Evolutionary conservation across 2,888 invertebrate species (phyloP), one percentile per base, ranked within the genome.

Genomic region (Drosophila recens): DNA sequence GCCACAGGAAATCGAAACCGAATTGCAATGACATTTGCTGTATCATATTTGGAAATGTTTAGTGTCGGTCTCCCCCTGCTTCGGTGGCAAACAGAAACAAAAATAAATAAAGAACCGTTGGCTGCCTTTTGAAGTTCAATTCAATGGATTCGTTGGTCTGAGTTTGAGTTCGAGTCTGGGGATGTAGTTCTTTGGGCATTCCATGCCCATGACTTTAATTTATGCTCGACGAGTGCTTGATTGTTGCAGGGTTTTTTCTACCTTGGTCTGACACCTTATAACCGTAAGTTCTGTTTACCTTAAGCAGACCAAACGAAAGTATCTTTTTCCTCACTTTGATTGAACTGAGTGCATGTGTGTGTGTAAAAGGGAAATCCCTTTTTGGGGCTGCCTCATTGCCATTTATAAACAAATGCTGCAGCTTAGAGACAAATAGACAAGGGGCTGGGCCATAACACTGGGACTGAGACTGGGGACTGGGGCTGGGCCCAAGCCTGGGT

Each of bases 331-430:
- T 54, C 57, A 62, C 53, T 68, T 75, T 73, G 66, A 66, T 80
- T 79, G 69, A 64, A 38, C 66, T 70, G 48, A 45, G 30, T 38
- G 33, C 49, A 38, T 59, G 59, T 61, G 56, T 67, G 66, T 53
- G 62, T 82, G 62, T 67, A 86, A 87, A 87, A 87, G 90, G 90
- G 90, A 90, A 90, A 88, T 77, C 84, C 87, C 87, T 82, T 90
- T 88, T 88, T 52, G 43, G 83, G 76, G 67, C 67, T 67, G 56
- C 68, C 57, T 57, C 67, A 67, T 51, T 54, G 69, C 79, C 75
- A 75, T 82, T 82, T 82, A 75, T 69, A 84, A 84, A 72, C 73
- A 81, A 79, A 75, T 73, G 89, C 54, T 65, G 61, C 82, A 71
- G 66, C 88, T 67, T 49, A 61, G 30, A 75, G 62, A 73, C 68